phyloP scores from a whole-genome alignment of 92 coral and sea anemone genomes.

The Pocillopora grandis region DNA sequence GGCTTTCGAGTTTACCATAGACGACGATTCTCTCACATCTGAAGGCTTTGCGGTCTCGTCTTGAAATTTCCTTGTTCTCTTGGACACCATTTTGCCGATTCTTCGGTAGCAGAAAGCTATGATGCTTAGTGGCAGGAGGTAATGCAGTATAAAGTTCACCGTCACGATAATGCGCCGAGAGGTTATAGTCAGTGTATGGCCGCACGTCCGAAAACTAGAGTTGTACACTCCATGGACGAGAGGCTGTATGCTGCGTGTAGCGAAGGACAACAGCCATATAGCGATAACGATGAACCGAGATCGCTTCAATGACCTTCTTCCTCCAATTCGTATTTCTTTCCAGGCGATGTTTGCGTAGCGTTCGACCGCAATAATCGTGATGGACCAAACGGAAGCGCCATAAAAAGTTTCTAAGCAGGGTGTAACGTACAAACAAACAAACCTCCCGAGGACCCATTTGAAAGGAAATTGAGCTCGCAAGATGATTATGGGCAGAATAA shows the following conservation, averaged over 20 bases:
- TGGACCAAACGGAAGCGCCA: constrained; percentile 36
- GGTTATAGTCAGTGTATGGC: neutral
- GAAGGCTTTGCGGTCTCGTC: neutral
- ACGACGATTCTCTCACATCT: constrained; percentile 7
- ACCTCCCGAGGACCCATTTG: constrained; percentile 1
- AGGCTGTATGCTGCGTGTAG: neutral
- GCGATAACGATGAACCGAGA: constrained; percentile 8
- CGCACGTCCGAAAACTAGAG: neutral
- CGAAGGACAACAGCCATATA: constrained; percentile 31
- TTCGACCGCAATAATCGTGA: constrained; percentile 37
- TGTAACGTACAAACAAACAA: constrained; percentile 14
- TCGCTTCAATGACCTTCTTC: constrained; percentile 9
- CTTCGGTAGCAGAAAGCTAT: constrained; percentile 53
- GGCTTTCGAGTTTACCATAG: constrained; percentile 33
- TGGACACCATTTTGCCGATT: constrained; percentile 44
- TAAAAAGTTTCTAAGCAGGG: constrained; percentile 19
- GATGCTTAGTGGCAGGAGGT: constrained; percentile 49
- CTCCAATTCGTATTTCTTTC: constrained; percentile 7
- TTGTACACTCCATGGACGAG: neutral
- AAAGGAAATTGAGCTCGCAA: neutral
- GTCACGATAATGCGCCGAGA: neutral
- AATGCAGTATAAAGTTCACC: constrained; percentile 27
- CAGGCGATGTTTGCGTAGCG: constrained; percentile 32
- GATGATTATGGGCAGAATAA: neutral
- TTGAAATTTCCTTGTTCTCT: constrained; percentile 2